A percentile compares a stretch with the other conserved stretches of the same genome.
Evolutionary conservation across 2,888 invertebrate genomes (phyloP).

Genomic region (Acleris emargana): DNA sequence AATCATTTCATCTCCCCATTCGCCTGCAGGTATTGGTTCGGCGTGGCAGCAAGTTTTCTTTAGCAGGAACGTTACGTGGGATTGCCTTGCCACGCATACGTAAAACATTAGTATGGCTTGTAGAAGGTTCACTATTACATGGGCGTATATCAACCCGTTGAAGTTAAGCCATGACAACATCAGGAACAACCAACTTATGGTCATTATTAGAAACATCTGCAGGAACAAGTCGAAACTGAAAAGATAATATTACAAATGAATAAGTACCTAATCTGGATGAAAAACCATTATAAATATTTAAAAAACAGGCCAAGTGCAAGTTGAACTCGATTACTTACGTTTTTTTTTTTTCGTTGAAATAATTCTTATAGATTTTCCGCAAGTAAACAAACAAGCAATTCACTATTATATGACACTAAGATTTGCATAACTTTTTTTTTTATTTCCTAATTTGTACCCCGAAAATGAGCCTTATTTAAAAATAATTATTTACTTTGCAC

Average conservation of each 20-base stretch:
- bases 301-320: too few species aligned
- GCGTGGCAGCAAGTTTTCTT: conserved; percentile 92
- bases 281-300: background rate
- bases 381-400: too few species aligned
- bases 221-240: conserved; percentile 91
- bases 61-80: conserved; percentile 90
- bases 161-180: conserved; percentile 89
- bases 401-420: too few species aligned
- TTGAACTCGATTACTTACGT: too few species aligned
- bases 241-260: conserved; percentile 45
- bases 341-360: too few species aligned
- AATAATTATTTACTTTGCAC: too few species aligned
- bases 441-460: too few species aligned
- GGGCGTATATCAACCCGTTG: conserved; percentile 88
- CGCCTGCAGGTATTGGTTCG: conserved; percentile 88
- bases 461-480: too few species aligned
- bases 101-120: conserved; percentile 90
- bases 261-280: background rate
- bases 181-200: conserved; percentile 89
- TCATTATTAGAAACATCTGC: conserved; percentile 89
- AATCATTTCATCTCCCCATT: conserved; percentile 95
- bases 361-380: too few species aligned
- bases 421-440: too few species aligned
- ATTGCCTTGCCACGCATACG: conserved; percentile 90
- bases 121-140: conserved; percentile 90